Evolutionary conservation across 2,113 vertebrate genomes (phyloP), one percentile per base, ranked within the genome.

Genomic region (Pungitius pungitius): DNA sequence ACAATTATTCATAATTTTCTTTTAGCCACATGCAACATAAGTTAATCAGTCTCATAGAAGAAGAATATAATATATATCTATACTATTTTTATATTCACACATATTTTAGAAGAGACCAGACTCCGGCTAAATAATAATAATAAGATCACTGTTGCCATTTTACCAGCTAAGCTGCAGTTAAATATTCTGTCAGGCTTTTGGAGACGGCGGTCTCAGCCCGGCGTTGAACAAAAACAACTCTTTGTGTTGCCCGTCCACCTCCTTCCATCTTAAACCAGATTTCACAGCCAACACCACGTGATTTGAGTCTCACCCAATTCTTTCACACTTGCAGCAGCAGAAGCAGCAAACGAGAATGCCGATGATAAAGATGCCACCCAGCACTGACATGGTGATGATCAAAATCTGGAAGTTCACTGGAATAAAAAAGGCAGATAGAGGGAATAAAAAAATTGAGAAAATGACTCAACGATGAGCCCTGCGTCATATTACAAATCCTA

Each of bases 381-480:
- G 81, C 85, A 96, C 96, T 0, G 95, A 95, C 91, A 97, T 90
- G 0, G 94, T 75, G 63, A 99, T 96, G 81, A 98, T 98, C 87
- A 99, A n/a, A 18, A 94, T 91, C 93, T 98, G 94, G 26, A 99
- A 99, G 90, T 99, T 96, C 75, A 99, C 98, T 99, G 77, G 1
- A 54, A 61, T 58, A 68, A 3, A 13, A 67, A 14, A 85, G 3
- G 57, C n/a, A 51, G 13, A 71, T 1, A 67, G n/a, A 78, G 52
- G 33, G 6, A 51, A 33, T 33, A 11, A 1, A 39, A 4, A 5
- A 30, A 56, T 15, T 40, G 1, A 26, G 7, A 22, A 13, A 67
- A 10, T 18, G 0, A 47, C 4, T 17, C 20, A 13, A n/a, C 13
- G 20, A 40, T 58, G 3, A 75, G 20, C 2, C 2, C 39, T 27